Conservation (phyloP, 2,888 invertebrate species). For the Ischnus inquisitorius region DNA sequence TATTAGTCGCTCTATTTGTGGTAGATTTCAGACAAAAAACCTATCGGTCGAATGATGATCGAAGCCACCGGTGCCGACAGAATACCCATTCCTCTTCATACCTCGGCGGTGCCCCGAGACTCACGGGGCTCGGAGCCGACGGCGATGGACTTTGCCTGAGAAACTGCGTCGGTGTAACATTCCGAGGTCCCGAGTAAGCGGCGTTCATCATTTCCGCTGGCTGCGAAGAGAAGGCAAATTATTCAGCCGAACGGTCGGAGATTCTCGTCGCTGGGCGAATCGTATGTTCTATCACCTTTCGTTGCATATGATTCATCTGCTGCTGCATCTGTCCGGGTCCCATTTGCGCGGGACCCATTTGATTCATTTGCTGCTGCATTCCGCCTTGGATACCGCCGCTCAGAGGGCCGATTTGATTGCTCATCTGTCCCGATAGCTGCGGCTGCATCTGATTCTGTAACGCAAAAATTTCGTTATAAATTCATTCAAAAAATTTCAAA, state of each 20-base stretch:
- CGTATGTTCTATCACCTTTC: conserved; percentile 78
- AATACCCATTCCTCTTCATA: conserved; percentile 67
- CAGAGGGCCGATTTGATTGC: conserved; percentile 82
- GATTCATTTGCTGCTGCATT: conserved; percentile 83
- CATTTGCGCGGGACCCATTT: conserved; percentile 83
- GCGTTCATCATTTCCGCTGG: conserved; percentile 86
- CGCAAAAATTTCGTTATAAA: neutral
- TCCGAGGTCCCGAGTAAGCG: conserved; percentile 86
- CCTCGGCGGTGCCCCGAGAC: conserved; percentile 87
- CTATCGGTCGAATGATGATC: too few species aligned
- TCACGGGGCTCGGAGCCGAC: conserved; percentile 90
- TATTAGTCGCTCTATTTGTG: too few species aligned
- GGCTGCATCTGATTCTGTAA: conserved; percentile 82
- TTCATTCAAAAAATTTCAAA: neutral
- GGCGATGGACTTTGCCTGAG: conserved; percentile 93
- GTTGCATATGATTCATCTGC: conserved; percentile 86
- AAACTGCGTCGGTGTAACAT: conserved; percentile 91
- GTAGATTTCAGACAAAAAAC: too few species aligned
- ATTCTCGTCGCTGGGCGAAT: neutral
- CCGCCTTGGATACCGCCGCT: conserved; percentile 79
- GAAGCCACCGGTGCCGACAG: too few species aligned
- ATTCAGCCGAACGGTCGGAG: conserved; percentile 1
- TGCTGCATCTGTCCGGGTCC: conserved; percentile 81
- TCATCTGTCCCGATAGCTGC: conserved; percentile 82
- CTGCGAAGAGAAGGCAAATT: conserved; percentile 69